A percentile compares a stretch with the other conserved stretches of the same genome.
These are phyloP conservation scores for Melanocharis versteri DNA, from an alignment of 2,113 vertebrate species.

Conservation along the genomic window DNA sequence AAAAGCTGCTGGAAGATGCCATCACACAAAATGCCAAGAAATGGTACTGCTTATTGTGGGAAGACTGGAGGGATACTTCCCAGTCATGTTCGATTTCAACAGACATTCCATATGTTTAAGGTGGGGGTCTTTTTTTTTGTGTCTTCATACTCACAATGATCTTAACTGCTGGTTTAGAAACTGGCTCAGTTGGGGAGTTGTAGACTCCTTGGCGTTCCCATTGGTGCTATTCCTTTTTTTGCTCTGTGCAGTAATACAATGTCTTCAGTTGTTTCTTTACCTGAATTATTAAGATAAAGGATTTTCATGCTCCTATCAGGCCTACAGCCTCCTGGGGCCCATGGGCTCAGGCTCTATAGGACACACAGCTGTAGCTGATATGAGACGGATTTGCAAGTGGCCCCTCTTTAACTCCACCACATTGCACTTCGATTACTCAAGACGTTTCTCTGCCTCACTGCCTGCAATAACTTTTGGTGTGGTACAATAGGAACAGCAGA, in stretches of 20 bases:
- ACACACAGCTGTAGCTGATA: background rate
- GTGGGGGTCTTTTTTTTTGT: background rate
- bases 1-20: background rate
- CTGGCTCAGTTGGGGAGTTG: background rate
- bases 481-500: background rate
- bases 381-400: conserved; percentile 6
- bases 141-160: background rate
- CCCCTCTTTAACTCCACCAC: conserved; percentile 16
- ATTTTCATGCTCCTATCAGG: background rate
- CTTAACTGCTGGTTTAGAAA: background rate
- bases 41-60: background rate
- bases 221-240: background rate
- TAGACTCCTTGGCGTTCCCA: background rate
- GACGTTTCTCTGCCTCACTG: background rate
- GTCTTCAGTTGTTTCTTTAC: conserved; percentile 35
- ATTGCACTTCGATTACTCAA: background rate
- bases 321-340: background rate
- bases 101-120: background rate
- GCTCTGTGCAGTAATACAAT: background rate
- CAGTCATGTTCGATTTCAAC: background rate
- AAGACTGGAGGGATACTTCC: background rate
- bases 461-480: background rate
- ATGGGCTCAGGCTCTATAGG: background rate
- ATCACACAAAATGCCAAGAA: background rate
- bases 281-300: conserved; percentile 27